Evolutionary conservation across 1,140 invertebrate species (phyloP).

Genomic region (Teleogryllus occipitalis): DNA sequence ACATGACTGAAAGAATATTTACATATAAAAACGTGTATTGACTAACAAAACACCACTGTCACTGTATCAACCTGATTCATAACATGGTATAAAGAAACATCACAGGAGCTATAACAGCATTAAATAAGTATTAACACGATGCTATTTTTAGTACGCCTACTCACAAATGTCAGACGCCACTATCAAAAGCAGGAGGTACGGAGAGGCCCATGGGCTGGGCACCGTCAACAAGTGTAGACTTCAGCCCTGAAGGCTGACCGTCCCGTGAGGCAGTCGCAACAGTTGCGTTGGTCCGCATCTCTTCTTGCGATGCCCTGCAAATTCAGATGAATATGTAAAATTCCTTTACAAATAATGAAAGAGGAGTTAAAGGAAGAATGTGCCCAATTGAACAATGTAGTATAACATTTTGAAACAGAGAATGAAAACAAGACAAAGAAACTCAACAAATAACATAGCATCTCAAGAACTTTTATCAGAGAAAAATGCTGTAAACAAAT

Average conservation of each 20-base stretch:
- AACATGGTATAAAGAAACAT: not conserved
- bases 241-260: slow-evolving; percentile 34
- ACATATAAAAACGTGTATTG: not conserved
- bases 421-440: too few relatives aligned
- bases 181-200: slow-evolving; percentile 56
- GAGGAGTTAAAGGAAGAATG: not conserved
- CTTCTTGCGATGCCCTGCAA: slow-evolving; percentile 59
- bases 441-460: too few relatives aligned
- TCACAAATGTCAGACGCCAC: slow-evolving; percentile 11
- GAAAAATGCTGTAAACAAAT: too few relatives aligned
- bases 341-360: not conserved
- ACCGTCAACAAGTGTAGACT: slow-evolving; percentile 64
- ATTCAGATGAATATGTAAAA: not conserved
- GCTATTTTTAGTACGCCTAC: not conserved
- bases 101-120: not conserved
- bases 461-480: too few relatives aligned
- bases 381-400: slow-evolving; percentile 9
- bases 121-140: slow-evolving; percentile 1
- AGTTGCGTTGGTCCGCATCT: slow-evolving; percentile 47
- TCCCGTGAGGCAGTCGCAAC: slow-evolving; percentile 33
- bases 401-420: not conserved
- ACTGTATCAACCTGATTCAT: not conserved
- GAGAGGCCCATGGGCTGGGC: slow-evolving; percentile 66
- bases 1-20: not conserved
- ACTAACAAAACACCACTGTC: not conserved